phyloP scores from a whole-genome alignment of 2,113 vertebrate genomes.

The Pluvianellus socialis region DNA sequence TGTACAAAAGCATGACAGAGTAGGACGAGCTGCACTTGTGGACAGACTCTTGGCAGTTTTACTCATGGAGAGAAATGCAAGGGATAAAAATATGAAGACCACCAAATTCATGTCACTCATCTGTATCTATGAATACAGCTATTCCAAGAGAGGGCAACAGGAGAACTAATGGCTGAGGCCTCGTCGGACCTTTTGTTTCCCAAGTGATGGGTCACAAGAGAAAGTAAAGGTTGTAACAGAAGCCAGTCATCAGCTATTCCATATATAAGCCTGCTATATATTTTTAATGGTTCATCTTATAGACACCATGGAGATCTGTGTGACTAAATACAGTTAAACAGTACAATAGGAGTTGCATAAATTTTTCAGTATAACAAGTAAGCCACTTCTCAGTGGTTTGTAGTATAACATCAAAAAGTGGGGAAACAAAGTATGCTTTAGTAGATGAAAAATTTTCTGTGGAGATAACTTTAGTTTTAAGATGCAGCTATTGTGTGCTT shows the following conservation, averaged over 20 bases:
- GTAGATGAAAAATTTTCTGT: background rate
- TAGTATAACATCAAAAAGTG: background rate
- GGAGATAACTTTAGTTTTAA: background rate
- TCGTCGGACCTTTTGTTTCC: conserved; percentile 23
- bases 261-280: background rate
- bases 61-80: background rate
- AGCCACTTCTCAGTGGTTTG: background rate
- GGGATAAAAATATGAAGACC: background rate
- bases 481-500: background rate
- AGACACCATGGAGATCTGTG: background rate
- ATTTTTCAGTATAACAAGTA: background rate
- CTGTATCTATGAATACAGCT: background rate
- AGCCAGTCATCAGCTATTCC: background rate
- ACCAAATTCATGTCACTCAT: background rate
- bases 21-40: background rate
- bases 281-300: conserved; percentile 6
- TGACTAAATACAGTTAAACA: conserved; percentile 31
- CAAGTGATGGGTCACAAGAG: background rate
- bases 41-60: background rate
- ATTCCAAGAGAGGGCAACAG: background rate
- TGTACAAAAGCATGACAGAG: background rate
- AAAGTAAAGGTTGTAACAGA: conserved; percentile 32
- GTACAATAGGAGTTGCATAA: background rate
- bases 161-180: background rate
- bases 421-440: conserved; percentile 1